Base-by-base conservation (phyloP, 2,113 vertebrate genomes). In the Gadus chalcogrammus region DNA sequence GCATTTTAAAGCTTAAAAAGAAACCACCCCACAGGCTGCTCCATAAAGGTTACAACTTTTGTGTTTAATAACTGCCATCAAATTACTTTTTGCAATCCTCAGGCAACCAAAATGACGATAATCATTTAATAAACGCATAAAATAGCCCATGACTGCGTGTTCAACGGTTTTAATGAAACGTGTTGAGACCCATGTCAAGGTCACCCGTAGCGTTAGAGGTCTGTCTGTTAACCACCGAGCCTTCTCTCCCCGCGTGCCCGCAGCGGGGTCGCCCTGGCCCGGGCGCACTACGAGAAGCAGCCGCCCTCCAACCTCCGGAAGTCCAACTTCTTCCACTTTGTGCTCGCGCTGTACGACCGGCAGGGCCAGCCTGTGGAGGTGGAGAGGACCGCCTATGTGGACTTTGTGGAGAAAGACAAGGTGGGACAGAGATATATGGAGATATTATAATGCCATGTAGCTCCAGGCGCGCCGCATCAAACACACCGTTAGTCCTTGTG, bases 211-310 rank as follows among this genome's bases (percentile, higher is more conserved):
- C 18, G 58, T n/a, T 17, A 16, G 22, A 12, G 13, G 59, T 61
- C 15, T 16, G 4, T 27, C n/a, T 59, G 72, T 61, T 73, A 65
- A 61, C 13, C 1, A 3, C 65, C 59, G 64, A n/a, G 55, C 20
- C 53, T 7, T 64, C 8, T 82, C 20, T 72, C 31, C 0, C 3
- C 20, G 31, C 48, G 72, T 55, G 70, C 67, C 66, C 17, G 2
- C 91, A 95, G 94, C 38, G 95, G 95, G 2, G 91, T 94, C 74
- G 94, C 92, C 28, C 90, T 97, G 86, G 92, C 95, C 7, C 90
- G 95, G 1, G 94, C 95, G 59, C 95, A 97, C 79, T 97, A 95
- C 31, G 95, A 97, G 93, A 97, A 96, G 88, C 95, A 97, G 88
- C 95, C 95, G 0, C 95, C 95, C 1, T 94, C 95, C 78, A 97